Base-by-base conservation (phyloP, 1,140 invertebrate genomes). In the Hylaeus volcanicus region DNA sequence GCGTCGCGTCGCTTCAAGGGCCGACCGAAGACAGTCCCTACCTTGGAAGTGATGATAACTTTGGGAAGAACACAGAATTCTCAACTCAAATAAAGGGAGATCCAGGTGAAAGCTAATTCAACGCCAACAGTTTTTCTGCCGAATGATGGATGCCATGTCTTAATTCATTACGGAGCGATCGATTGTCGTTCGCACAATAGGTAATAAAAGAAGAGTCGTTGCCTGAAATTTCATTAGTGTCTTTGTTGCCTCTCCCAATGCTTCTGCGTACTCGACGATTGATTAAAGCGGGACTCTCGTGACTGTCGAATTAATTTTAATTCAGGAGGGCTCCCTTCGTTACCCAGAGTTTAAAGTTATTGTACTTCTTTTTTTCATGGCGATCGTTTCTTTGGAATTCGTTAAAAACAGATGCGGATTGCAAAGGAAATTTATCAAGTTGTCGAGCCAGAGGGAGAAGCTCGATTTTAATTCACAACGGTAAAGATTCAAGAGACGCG, bases 251-350 rank as follows among this genome's bases (percentile, higher is more conserved):
- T 72, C 15, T 51, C 5, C 41, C 61, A 26, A 60, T 5, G 48
- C 60, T 48, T 26, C 55, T 53, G 37, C 51, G 5, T 14, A 37
- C 26, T 12, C 61, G 2, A 69, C 45, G 71, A 81, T 85, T 84
- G 26, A 74, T 85, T 73, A 70, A 74, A 65, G 43, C 53, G 14
- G 55, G 71, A 11, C n/a, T 37, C 65, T 53, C 63, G 68, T 5
- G 58, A 39, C 58, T 80, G 68, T 80, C 63, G 80, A 84, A 81
- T 85, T 84, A 81, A 69, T 73, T 84, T 76, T 66, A 84, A 56
- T 85, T 81, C 73, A 26, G 15, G 37, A n/a, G 41, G 37, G 6
- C 48, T 56, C 45, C 41, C 45, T 48, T 72, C 68, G 56, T 63
- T 71, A 72, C 66, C 48, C 39, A 48, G 43, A 12, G 63, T 51